Base-by-base conservation (phyloP, 2,113 vertebrate species). In the Cephalopterus ornatus region DNA sequence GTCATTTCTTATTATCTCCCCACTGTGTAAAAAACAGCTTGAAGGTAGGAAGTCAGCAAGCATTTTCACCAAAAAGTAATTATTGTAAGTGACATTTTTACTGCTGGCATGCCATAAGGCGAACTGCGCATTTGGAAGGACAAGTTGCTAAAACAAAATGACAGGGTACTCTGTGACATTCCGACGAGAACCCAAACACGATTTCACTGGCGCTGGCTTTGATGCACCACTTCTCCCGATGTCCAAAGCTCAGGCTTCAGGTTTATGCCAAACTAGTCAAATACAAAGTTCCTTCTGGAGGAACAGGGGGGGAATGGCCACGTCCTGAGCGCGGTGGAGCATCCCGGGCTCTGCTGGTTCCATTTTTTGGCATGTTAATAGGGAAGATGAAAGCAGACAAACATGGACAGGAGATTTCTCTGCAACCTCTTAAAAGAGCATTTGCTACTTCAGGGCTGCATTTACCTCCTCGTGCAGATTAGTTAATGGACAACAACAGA, bases 1-100 rank as follows among this genome's bases (percentile, higher is more conserved):
- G 99, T 99, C 99, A 99, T 99, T 99, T 98, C 99, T 98, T 98
- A 99, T 99, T 99, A 99, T 99, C 98, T 99, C 98, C 99, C 99
- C 97, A 99, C 99, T 99, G 99, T 98, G 99, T 98, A 98, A 98
- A 99, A 99, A 98, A 98, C 98, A 98, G 98, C 97, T 98, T 98
- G 98, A 98, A 98, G 98, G 98, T 98, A 98, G 98, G 97, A 98
- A 98, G 98, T 99, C 98, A 98, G 98, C 97, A 98, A 98, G 98
- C 97, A 98, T 99, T 98, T 98, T 97, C 98, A 98, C 98, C 98
- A 98, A 97, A 98, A 98, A 98, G 98, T 98, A 98, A 98, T 98
- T 98, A 98, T 98, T 98, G 98, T 97, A 98, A 98, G 98, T 99
- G 98, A 99, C 99, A 99, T 98, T 98, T 98, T 99, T 98, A 99